Base-by-base conservation (phyloP, 2,888 invertebrate genomes). In the Cremastobaeus sp. region DNA sequence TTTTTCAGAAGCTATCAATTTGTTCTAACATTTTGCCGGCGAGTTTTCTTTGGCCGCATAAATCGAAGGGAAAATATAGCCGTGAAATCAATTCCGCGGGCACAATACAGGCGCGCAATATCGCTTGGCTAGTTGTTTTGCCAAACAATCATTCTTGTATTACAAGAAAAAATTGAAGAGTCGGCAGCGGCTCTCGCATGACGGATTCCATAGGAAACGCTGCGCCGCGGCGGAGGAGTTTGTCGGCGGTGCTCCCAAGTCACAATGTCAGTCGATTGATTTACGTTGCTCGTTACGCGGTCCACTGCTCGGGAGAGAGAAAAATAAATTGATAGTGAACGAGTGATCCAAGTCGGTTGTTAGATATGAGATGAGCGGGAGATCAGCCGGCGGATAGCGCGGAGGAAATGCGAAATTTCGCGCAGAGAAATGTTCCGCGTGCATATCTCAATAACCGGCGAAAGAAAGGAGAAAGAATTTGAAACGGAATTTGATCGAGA, bases 201-300 rank as follows among this genome's bases (percentile, higher is more conserved):
- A 72, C 48, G 50, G 59, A 65, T 64, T 59, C 28, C 35, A 43
- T 20, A 66, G 54, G 60, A 73, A 76, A 73, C 70, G 59, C 43
- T 30, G 41, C 12, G 32, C 32, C 4, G 12, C 55, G 32, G 55
- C 59, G 41, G 52, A 74, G 62, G 43, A 72, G 65, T 60, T 68
- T 66, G 76, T 68, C 74, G 76, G 60, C 69, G 74, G 52, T 77
- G 81, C 59, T 69, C 32, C 83, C 80, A 82, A 84, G 85, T 82
- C 84, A 84, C 84, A 84, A 84, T 85, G 85, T 85, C 85, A 82
- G 81, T 78, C 84, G 87, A 87, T 87, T 87, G 87, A 87, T 87
- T 87, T 87, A 87, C 86, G 86, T 86, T 86, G 83, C 87, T 87
- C 86, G 86, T 87, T 87, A 87, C 86, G 86, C 86, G 86, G 84